Base-by-base conservation (phyloP, 2,113 vertebrate genomes). In the Eolophus roseicapilla region DNA sequence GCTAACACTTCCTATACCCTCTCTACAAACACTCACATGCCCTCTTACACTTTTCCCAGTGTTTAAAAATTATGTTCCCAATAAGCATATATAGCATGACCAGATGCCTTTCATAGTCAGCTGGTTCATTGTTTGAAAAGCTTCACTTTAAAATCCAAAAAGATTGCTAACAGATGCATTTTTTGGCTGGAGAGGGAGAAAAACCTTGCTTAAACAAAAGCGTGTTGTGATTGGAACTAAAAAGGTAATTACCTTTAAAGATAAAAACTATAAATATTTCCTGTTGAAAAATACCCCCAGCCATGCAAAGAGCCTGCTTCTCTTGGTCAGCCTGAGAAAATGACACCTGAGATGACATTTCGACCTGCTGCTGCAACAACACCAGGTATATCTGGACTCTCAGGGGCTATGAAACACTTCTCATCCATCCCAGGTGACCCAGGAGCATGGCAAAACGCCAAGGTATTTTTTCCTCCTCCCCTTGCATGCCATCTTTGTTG, bases 101-200 rank as follows among this genome's bases (percentile, higher is more conserved):
- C 97, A 98, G 97, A 98, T 98, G 97, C 95, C 94, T 97, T 97
- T 96, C 19, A 8, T 76, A 97, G 96, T 98, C 97, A 98, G 97
- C 97, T 97, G 97, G 96, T 65, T 97, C 97, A 96, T 87, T 98
- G 97, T 97, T 98, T 97, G 88, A 96, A 98, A 97, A 97, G 94
- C 95, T 98, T 95, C 3, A 9, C 91, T 85, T 96, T 96, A 97
- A 98, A 98, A 97, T 92, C 95, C 94, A 93, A 76, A 90, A 97
- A 98, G 96, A 98, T 98, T 98, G 97, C 96, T 98, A 98, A 97
- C 98, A 98, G 98, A 98, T 98, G 97, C 95, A 90, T n/a, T 96
- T 98, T 96, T 97, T 98, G 97, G 97, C 97, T 17, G 1, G 65
- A 92, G 96, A 97, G 80, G 9, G 95, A 96, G 77, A 95, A 97